These are phyloP conservation scores for Xanthia icteritia DNA, from an alignment of 2,888 invertebrate genomes.

Conservation along the genomic window DNA sequence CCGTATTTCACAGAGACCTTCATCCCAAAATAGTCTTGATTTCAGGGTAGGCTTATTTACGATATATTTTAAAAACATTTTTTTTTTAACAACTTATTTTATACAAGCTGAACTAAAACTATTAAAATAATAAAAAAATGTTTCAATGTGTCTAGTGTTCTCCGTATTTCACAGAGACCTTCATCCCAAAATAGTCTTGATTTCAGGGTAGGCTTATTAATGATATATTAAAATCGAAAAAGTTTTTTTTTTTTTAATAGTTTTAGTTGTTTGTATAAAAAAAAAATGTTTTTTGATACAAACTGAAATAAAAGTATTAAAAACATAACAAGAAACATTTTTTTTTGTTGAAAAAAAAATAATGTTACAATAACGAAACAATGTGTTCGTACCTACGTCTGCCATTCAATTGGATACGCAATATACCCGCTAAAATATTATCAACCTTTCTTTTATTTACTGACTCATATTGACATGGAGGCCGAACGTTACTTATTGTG, in stretches of 20 bases:
- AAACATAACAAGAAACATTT: no score
- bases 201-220: neutral
- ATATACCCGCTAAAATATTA: conserved; percentile 33
- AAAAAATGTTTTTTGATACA: no score
- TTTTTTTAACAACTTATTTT: no score
- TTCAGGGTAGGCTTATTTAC: neutral
- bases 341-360: no score
- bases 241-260: no score
- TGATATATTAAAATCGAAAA: neutral
- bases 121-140: no score
- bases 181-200: neutral
- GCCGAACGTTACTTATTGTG: conserved; percentile 56
- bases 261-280: no score
- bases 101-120: no score
- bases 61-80: neutral
- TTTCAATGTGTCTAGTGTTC: neutral
- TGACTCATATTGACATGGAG: conserved; percentile 52
- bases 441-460: conserved; percentile 45
- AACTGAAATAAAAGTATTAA: no score
- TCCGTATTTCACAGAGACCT: neutral
- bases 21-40: neutral
- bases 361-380: no score
- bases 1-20: neutral
- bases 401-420: conserved; percentile 12
- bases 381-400: neutral